Conservation (phyloP, 2,797 vertebrate genomes). For the Pantherophis alleghaniensis region DNA sequence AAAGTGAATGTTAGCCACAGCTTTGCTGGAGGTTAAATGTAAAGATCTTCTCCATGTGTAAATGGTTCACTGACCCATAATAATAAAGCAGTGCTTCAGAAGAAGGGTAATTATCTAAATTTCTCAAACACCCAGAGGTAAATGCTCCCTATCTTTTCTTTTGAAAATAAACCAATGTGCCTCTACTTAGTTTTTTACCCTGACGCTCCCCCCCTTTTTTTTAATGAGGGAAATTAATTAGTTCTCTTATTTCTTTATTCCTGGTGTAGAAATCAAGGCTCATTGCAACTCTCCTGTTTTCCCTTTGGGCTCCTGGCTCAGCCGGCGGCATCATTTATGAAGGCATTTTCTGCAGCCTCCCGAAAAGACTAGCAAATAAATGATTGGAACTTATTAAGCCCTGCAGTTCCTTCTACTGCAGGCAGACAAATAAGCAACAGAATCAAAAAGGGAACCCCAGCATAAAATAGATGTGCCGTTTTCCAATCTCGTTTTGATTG, state of each 20-base stretch:
- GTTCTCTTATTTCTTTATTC: constrained; percentile 45
- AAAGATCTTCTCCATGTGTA: constrained; percentile 74
- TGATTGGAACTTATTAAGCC: constrained; percentile 48
- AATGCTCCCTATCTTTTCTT: constrained; percentile 63
- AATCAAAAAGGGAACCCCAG: constrained; percentile 24
- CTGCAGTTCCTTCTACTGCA: constrained; percentile 30
- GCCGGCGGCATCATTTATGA: constrained; percentile 33
- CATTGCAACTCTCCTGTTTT: constrained; percentile 44
- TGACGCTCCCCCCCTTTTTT: constrained; percentile 61
- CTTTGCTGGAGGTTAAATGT: constrained; percentile 68
- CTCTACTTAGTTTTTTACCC: constrained; percentile 62
- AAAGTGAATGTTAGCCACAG: constrained; percentile 53
- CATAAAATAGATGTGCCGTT: constrained; percentile 12
- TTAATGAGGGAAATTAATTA: constrained; percentile 67
- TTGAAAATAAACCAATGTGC: constrained; percentile 70
- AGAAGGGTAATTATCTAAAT: constrained; percentile 76
- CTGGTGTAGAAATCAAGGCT: constrained; percentile 57
- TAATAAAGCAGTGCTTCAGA: constrained; percentile 71
- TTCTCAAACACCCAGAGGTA: constrained; percentile 69
- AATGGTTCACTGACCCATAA: constrained; percentile 71
- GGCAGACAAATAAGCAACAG: constrained; percentile 42
- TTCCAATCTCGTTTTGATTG: constrained; percentile 37
- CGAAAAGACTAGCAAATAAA: constrained; percentile 50
- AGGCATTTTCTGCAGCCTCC: constrained; percentile 41
- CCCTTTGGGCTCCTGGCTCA: constrained; percentile 46